Evolutionary conservation across 2,888 invertebrate genomes (phyloP).

Genomic region (Cantharis nigra): DNA sequence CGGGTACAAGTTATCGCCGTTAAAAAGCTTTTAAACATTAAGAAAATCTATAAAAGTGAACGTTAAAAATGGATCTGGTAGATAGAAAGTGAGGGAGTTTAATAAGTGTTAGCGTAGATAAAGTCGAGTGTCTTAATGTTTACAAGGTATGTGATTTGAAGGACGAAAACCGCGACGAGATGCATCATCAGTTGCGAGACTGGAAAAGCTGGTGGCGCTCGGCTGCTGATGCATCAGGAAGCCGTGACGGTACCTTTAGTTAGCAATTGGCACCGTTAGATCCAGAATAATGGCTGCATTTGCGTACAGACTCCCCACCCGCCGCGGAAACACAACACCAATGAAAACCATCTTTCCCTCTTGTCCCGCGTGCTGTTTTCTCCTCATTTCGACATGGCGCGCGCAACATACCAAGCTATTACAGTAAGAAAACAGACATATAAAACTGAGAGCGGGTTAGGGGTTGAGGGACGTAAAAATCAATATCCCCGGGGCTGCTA

Average conservation of each 20-base stretch:
- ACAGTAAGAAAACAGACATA: slow-evolving; percentile 63
- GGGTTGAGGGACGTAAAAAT: slow-evolving; percentile 58
- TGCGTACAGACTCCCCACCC: slow-evolving; percentile 49
- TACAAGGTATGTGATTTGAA: slow-evolving; percentile 25
- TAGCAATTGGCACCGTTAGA: slow-evolving; percentile 46
- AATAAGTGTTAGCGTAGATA: slow-evolving; percentile 16
- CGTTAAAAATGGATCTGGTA: slow-evolving; percentile 22
- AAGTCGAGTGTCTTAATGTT: slow-evolving; percentile 22
- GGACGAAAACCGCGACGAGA: slow-evolving; percentile 13
- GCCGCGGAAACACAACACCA: slow-evolving; percentile 55
- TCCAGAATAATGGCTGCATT: slow-evolving; percentile 55
- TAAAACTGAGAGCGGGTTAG: slow-evolving; percentile 58
- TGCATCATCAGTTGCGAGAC: slow-evolving; percentile 14
- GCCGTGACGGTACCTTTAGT: slow-evolving; percentile 30
- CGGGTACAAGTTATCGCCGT: slow-evolving; percentile 8
- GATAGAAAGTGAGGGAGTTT: slow-evolving; percentile 23
- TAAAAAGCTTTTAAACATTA: slow-evolving; percentile 7
- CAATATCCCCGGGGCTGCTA: slow-evolving; percentile 74
- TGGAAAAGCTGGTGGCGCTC: slow-evolving; percentile 7
- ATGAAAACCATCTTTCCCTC: slow-evolving; percentile 52
- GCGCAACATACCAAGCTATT: slow-evolving; percentile 59
- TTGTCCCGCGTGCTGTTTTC: slow-evolving; percentile 52
- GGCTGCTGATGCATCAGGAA: slow-evolving; percentile 25
- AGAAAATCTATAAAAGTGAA: slow-evolving; percentile 17
- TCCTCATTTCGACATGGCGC: slow-evolving; percentile 56